phyloP scores from a whole-genome alignment of 2,113 vertebrate genomes.

The Mormoops blainvillei region DNA sequence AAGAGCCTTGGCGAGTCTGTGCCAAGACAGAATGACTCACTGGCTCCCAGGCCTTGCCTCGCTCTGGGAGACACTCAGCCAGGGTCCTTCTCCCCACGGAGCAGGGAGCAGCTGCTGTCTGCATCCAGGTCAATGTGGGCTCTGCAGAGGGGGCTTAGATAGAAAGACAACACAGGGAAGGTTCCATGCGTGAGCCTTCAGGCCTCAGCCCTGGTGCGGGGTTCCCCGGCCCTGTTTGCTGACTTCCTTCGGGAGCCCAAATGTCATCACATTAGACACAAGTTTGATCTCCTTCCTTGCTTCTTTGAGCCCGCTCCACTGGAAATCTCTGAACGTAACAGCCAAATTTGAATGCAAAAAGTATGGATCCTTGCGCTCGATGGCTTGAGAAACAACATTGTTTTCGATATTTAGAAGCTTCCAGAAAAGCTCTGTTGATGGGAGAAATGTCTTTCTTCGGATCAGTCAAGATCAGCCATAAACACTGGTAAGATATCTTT shows the following conservation, averaged over 20 bases:
- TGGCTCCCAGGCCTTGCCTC: background rate
- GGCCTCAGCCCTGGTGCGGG: background rate
- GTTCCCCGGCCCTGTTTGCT: rapidly evolving
- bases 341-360: background rate
- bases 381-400: background rate
- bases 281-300: background rate
- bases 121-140: background rate
- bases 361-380: background rate
- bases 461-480: background rate
- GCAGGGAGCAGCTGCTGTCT: background rate
- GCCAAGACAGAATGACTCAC: constrained; percentile 58
- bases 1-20: background rate
- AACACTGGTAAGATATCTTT: background rate
- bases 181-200: background rate
- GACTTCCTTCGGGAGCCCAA: background rate
- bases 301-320: background rate
- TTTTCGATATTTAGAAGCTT: background rate
- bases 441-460: background rate
- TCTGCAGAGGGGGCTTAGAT: background rate
- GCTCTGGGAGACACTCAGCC: background rate
- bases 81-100: background rate
- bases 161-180: background rate
- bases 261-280: background rate
- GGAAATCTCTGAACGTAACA: background rate
- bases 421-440: background rate